Conservation (phyloP, 2,797 vertebrate genomes). For the Typhlichthys eigenmanni region DNA sequence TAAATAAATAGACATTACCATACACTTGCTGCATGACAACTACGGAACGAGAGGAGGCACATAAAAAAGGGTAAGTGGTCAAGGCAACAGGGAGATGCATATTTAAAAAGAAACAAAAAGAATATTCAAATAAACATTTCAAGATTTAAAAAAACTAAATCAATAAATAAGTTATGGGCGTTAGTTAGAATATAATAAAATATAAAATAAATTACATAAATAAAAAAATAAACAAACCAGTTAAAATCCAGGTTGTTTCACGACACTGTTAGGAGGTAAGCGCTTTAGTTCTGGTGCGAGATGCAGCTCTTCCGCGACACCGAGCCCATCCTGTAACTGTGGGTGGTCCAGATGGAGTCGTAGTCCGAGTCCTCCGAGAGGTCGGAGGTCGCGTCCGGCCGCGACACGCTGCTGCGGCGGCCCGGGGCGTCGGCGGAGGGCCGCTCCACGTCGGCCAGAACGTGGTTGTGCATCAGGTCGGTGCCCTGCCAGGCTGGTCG, state of each 20-base stretch:
- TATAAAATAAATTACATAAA: constrained; percentile 71
- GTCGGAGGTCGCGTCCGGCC: constrained; percentile 93
- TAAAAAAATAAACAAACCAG: constrained; percentile 37
- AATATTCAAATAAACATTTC: constrained; percentile 47
- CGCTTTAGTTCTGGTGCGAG: constrained; percentile 95
- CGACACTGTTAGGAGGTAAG: constrained; percentile 68
- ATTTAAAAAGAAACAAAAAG: constrained; percentile 65
- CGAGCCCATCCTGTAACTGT: constrained; percentile 99
- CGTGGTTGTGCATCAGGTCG: constrained; percentile 99
- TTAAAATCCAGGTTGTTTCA: constrained; percentile 36
- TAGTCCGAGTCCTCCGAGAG: constrained; percentile 99
- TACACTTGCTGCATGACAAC: constrained; percentile 76
- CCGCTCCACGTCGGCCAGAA: constrained; percentile 95
- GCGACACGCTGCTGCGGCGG: constrained; percentile 94
- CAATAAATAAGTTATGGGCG: constrained; percentile 66
- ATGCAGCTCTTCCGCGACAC: constrained; percentile 98
- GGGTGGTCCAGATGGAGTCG: constrained; percentile 99
- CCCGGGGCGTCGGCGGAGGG: constrained; percentile 91
- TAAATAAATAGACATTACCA: constrained; percentile 65
- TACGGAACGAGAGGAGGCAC: constrained; percentile 88
- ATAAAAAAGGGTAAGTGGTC: constrained; percentile 87
- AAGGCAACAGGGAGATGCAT: constrained; percentile 90
- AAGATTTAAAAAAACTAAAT: constrained; percentile 51
- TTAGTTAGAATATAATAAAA: constrained; percentile 50
- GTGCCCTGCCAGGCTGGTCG: constrained; percentile 99